A percentile compares a stretch with the other conserved stretches of the same genome.
Evolutionary conservation across 2,797 vertebrate species (phyloP).

Genomic region (Cyprinella venusta): DNA sequence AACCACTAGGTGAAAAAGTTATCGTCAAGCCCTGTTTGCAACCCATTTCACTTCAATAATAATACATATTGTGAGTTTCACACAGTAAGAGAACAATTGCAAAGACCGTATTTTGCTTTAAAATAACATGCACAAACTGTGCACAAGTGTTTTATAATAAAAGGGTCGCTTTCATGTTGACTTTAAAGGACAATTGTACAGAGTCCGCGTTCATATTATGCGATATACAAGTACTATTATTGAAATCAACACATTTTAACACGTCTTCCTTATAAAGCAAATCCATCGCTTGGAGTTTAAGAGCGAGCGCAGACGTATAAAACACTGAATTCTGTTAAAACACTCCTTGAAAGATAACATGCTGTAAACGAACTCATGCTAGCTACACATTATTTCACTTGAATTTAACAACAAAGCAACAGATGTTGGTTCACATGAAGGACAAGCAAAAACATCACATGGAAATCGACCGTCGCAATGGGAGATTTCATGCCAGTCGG

Average conservation of each 20-base stretch:
- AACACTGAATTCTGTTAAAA: background rate
- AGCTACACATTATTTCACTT: constrained; percentile 5
- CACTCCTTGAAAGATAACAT: background rate
- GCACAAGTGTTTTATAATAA: background rate
- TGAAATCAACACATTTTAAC: constrained; percentile 32
- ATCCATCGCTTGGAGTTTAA: background rate
- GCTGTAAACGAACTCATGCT: background rate
- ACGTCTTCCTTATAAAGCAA: constrained; percentile 49
- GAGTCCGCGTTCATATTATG: constrained; percentile 4
- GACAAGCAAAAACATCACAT: constrained; percentile 6
- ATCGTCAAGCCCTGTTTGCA: no score
- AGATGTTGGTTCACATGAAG: constrained; percentile 13
- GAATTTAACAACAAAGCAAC: background rate
- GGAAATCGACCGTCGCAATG: background rate
- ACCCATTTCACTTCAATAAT: background rate
- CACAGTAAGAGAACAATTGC: background rate
- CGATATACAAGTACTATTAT: constrained; percentile 26
- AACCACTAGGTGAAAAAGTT: no score
- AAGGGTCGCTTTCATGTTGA: constrained; percentile 15
- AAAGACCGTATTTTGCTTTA: background rate
- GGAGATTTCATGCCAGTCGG: constrained; percentile 27
- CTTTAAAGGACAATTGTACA: constrained; percentile 2
- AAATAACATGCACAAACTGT: background rate
- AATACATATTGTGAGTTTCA: background rate
- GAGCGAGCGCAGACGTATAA: background rate